Evolutionary conservation across 2,888 invertebrate species (phyloP), one percentile per base, ranked within the genome.

Genomic region (Teleogryllus oceanicus): DNA sequence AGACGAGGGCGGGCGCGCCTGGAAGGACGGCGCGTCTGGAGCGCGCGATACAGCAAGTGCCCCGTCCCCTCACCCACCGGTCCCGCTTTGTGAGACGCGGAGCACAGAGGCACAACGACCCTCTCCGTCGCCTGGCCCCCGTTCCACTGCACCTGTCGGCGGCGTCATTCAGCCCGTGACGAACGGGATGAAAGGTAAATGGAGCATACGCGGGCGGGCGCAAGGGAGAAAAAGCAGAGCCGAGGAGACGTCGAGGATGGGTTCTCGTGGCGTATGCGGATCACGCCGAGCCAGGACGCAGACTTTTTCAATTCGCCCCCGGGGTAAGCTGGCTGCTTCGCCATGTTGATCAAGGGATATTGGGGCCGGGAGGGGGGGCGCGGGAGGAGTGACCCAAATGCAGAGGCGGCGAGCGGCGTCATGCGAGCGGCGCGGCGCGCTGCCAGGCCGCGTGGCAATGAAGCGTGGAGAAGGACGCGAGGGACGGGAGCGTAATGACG

Each of bases 321-420:
- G 13, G 50, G n/a, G 76, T 50, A 49, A 74, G 74, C 74, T 21
- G n/a, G 20, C 74, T 74, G 21, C 74, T 74, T 74, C 21, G 21
- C 74, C 74, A 74, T 74, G 74, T 74, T 74, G 74, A 74, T 74
- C 74, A 74, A 74, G 20, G 74, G 74, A 74, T 74, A 74, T 74
- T 74, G 74, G 11, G n/a, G 20, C 10, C 74, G 74, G n/a, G 21
- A 12, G n/a, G 74, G 37, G 37, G 37, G 24, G 24, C 4, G 24
- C 2, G 24, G 2, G 24, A 0, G 24, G 37, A 8, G 37, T 37
- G 37, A 37, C 37, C 37, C 37, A 37, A 37, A 37, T 21, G 21
- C 74, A 18, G n/a, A 74, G 74, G 20, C 20, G 74, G 74, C 21
- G 74, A 13, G 20, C n/a, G 1, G 21, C 74, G 74, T 21, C 74